Evolutionary conservation across 2,888 invertebrate species (phyloP).

Genomic region (Frankliniella intonsa): DNA sequence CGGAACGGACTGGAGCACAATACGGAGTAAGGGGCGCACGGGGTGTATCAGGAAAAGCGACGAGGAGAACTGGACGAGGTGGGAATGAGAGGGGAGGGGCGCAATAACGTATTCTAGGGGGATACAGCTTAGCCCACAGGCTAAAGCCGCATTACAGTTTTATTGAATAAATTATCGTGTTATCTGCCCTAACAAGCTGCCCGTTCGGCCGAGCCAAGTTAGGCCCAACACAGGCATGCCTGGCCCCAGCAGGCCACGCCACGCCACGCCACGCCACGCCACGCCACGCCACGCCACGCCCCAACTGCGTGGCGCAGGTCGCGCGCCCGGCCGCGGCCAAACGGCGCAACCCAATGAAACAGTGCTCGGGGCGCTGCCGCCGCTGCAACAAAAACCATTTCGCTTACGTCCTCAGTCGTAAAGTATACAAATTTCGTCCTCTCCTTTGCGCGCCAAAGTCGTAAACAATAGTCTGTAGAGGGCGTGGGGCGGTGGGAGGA

Average conservation of each 20-base stretch:
- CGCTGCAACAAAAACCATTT: slow-evolving; percentile 10
- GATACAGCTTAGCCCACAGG: no score
- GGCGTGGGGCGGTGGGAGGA: neutral
- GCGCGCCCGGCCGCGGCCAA: neutral
- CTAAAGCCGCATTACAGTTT: neutral
- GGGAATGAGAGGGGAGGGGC: no score
- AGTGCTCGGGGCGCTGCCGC: neutral
- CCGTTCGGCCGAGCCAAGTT: neutral
- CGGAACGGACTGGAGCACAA: no score
- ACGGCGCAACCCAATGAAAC: slow-evolving; percentile 1
- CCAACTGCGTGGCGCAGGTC: no score
- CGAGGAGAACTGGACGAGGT: no score
- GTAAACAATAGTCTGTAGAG: neutral
- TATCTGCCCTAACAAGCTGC: slow-evolving; percentile 1
- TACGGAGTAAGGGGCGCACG: no score
- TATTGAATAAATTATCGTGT: slow-evolving; percentile 18
- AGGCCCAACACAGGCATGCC: neutral
- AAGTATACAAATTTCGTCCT: slow-evolving; percentile 7
- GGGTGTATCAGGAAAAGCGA: no score
- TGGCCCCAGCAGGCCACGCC: no score
- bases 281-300: no score
- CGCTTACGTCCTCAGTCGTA: slow-evolving; percentile 12
- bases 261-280: no score
- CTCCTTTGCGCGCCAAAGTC: neutral
- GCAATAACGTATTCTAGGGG: no score